Conservation (phyloP, 1,140 invertebrate genomes). For the Aphaenogaster ashmeadi region DNA sequence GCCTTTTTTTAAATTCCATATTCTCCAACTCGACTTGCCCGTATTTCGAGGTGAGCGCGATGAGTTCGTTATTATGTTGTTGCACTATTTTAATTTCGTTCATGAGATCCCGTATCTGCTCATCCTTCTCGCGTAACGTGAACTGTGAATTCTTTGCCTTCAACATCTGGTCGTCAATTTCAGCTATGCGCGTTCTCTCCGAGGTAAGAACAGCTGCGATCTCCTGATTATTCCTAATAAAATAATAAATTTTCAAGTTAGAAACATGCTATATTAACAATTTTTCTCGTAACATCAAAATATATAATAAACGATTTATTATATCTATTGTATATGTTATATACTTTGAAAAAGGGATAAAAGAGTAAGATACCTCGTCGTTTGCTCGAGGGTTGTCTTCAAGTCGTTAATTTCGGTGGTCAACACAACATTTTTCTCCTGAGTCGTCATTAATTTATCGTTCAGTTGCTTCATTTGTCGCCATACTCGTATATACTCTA, state of each 20-base stretch:
- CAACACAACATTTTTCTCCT: slow-evolving; percentile 78
- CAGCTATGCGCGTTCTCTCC: slow-evolving; percentile 77
- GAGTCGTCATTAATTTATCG: slow-evolving; percentile 78
- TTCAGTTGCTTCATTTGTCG: slow-evolving; percentile 82
- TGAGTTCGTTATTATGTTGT: slow-evolving; percentile 83
- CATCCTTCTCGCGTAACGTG: slow-evolving; percentile 79
- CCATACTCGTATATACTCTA: slow-evolving; percentile 84
- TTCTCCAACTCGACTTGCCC: slow-evolving; percentile 82
- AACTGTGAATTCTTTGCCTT: slow-evolving; percentile 76
- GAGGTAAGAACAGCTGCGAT: slow-evolving; percentile 70
- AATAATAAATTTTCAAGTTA: slow-evolving; percentile 12
- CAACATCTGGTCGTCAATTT: slow-evolving; percentile 78
- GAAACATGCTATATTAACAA: background rate
- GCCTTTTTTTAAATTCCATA: slow-evolving; percentile 79
- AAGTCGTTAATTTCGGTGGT: slow-evolving; percentile 78
- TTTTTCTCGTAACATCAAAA: background rate
- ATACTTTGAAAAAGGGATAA: no score
- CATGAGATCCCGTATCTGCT: slow-evolving; percentile 80
- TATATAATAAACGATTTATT: slow-evolving; percentile 16
- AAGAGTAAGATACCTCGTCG: slow-evolving; percentile 73
- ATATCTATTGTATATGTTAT: background rate
- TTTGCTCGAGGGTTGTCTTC: slow-evolving; percentile 78
- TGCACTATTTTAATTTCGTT: slow-evolving; percentile 83
- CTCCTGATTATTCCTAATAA: slow-evolving; percentile 77
- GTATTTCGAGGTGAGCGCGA: slow-evolving; percentile 79